A percentile compares a stretch with the other conserved stretches of the same genome.
These are phyloP conservation scores for Zygogramma bicolorata DNA, from an alignment of 2,888 invertebrate species.

Conservation along the genomic window DNA sequence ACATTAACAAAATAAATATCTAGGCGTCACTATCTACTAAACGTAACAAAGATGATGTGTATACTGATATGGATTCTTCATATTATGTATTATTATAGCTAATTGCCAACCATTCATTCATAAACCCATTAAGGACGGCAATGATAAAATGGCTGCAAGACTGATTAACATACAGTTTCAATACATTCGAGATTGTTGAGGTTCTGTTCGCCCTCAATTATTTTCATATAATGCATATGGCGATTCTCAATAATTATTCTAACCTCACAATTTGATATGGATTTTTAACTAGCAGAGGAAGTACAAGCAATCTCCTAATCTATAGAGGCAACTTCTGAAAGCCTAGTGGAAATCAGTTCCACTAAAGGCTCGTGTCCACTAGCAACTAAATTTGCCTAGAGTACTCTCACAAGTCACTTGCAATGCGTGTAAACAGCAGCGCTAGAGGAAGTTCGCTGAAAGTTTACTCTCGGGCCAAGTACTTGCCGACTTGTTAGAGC, in stretches of 20 bases:
- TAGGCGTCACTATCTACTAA: constrained; percentile 37
- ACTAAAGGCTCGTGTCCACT: no score
- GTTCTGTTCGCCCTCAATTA: background rate
- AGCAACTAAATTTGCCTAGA: no score
- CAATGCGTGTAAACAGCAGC: no score
- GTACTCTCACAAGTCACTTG: no score
- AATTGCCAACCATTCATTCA: background rate
- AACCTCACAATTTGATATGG: constrained; percentile 25
- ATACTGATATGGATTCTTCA: constrained; percentile 46
- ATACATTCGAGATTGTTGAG: background rate
- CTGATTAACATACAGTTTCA: background rate
- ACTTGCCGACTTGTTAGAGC: no score
- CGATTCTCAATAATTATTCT: background rate
- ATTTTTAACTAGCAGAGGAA: background rate
- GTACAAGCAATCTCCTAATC: constrained; percentile 23
- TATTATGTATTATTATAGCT: constrained; percentile 25
- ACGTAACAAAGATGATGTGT: constrained; percentile 48
- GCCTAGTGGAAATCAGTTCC: background rate
- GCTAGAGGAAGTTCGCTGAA: no score
- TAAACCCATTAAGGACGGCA: background rate
- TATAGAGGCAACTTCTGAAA: constrained; percentile 8
- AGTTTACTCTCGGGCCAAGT: no score
- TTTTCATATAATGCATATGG: background rate
- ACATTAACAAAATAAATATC: constrained; percentile 51
- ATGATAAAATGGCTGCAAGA: background rate